Base-by-base conservation (phyloP, 2,113 vertebrate species). In the Hirundichthys speculiger region DNA sequence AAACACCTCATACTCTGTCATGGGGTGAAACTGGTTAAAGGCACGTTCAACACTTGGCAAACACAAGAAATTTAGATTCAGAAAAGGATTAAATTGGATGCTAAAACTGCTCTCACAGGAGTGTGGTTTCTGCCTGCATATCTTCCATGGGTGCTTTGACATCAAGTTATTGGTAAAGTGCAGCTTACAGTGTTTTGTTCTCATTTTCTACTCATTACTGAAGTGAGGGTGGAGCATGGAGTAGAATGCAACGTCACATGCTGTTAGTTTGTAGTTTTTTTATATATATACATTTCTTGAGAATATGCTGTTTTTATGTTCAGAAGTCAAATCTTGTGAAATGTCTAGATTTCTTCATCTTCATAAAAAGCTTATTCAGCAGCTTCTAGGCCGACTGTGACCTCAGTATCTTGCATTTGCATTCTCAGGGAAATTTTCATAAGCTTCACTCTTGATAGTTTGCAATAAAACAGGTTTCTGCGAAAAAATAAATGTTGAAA, bases 1-100 rank as follows among this genome's bases (percentile, higher is more conserved):
- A 54, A 89, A 91, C 73, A 92, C 91, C 2, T 88, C 88, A 0
- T 89, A 80, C 52, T 94, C 92, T 57, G 92, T 92, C 56, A 89
- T 93, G 86, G 80, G 79, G 43, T 91, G 64, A 89, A 39, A 4
- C 9, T 45, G 3, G 6, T 24, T n/a, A 47, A 15, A 65, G 25
- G 19, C 38, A 7, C 3, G 13, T n/a, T 16, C 1, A 42, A 2
- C 14, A 10, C 13, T 56, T 11, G 30, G 45, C 34, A 5, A 15
- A 21, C 5, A 43, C 4, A 2, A 2, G 6, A 6, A n/a, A 10
- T 38, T 13, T 13, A 13, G 0, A 2, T 0, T 20, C 9, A 15
- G 19, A 39, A 4, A 49, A 34, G 20, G 11, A 24, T 22, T 2
- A 40, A 15, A 38, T 11, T 43, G 13, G n/a, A 59, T 25, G 22